These are phyloP conservation scores for Callinectes sapidus DNA, from an alignment of 2,888 invertebrate genomes.

Conservation along the genomic window DNA sequence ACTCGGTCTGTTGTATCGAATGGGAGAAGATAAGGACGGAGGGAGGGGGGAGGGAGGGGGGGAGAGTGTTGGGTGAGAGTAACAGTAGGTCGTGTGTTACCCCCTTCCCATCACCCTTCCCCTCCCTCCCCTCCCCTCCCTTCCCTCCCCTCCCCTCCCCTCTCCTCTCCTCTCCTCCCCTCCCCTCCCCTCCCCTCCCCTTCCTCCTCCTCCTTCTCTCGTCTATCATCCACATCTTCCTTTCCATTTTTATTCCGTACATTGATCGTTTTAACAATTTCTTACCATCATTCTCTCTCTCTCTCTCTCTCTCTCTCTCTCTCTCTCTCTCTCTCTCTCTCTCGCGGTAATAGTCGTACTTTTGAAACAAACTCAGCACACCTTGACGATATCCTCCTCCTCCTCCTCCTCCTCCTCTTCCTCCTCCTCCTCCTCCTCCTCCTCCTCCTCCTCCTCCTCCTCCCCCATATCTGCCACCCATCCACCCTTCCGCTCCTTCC, in stretches of 20 bases:
- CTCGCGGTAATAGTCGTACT: background rate
- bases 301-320: conserved; percentile 47
- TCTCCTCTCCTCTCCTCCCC: no score
- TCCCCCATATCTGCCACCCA: no score
- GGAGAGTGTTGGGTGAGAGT: conserved; percentile 6
- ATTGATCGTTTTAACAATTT: background rate
- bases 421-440: background rate
- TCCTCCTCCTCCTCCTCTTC: background rate
- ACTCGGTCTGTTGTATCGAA: no score
- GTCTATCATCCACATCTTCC: background rate
- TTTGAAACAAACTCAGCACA: background rate
- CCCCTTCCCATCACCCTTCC: background rate
- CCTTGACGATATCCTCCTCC: conserved; percentile 3
- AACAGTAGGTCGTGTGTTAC: conserved; percentile 25
- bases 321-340: conserved; percentile 38
- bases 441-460: background rate
- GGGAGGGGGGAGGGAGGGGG: background rate
- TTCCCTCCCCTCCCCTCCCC: no score
- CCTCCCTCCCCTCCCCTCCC: no score
- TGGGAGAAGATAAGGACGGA: no score
- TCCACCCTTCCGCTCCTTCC: conserved; percentile 8
- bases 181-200: background rate
- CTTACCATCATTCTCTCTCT: background rate
- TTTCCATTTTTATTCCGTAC: background rate
- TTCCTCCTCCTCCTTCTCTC: background rate